These are phyloP conservation scores for Poeciliopsis occidentalis DNA, from an alignment of 2,113 vertebrate species.

Conservation along the genomic window DNA sequence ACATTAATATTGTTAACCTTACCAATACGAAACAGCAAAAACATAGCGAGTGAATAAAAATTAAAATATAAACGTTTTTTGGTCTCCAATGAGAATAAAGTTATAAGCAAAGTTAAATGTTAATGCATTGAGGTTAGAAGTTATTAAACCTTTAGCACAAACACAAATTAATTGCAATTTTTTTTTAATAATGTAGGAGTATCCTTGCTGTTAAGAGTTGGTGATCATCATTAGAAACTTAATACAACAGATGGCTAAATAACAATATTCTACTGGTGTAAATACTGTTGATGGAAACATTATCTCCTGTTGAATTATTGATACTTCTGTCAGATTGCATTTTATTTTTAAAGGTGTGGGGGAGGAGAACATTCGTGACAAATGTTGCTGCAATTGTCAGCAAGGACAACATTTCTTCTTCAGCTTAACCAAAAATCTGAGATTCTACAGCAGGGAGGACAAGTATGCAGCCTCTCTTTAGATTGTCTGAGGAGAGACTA, in stretches of 20 bases:
- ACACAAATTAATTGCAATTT: not conserved
- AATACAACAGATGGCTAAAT: not conserved
- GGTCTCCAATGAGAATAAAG: not conserved
- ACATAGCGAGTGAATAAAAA: not conserved
- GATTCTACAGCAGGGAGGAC: not conserved
- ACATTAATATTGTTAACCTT: not conserved
- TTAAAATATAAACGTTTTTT: constrained; percentile 8
- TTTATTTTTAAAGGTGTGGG: not conserved
- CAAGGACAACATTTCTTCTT: not conserved
- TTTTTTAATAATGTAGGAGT: not conserved
- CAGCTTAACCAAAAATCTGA: not conserved
- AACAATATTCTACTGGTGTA: not conserved
- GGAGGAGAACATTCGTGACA: not conserved
- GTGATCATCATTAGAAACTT: not conserved
- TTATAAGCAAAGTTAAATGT: not conserved
- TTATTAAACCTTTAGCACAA: not conserved
- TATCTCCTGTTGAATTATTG: not conserved
- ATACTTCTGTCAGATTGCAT: not conserved
- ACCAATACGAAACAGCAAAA: not conserved
- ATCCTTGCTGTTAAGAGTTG: not conserved
- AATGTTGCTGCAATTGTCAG: constrained; percentile 6
- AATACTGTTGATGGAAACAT: not conserved
- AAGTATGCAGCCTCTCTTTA: not conserved
- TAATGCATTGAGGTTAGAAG: not conserved
- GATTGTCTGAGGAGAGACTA: constrained; percentile 5